Evolutionary conservation across 2,797 vertebrate species (phyloP).

Genomic region (Tokudaia tokunoshimensis): DNA sequence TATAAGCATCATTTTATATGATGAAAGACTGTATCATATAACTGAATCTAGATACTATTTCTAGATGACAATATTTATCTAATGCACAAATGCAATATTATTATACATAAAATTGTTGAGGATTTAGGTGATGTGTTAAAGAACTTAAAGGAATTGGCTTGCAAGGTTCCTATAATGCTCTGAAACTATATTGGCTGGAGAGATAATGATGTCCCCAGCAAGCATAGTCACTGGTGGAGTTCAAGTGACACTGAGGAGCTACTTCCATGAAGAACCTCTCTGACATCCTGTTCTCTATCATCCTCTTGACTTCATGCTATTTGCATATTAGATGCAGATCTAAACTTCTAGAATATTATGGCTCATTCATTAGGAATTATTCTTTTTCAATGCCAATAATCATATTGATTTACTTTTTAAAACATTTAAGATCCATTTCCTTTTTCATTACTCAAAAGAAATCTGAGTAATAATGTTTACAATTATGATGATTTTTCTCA

Average conservation of each 20-base stretch:
- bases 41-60: background rate
- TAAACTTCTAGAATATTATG: background rate
- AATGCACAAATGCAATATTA: background rate
- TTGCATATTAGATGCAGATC: background rate
- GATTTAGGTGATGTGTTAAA: background rate
- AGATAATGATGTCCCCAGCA: background rate
- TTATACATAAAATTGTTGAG: background rate
- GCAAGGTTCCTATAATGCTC: background rate
- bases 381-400: background rate
- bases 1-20: background rate
- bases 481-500: slow-evolving; percentile 41
- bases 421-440: background rate
- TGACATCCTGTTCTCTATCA: background rate
- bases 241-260: background rate
- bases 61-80: background rate
- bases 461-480: background rate
- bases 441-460: slow-evolving; percentile 30
- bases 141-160: background rate
- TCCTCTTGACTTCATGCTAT: background rate
- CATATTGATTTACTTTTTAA: slow-evolving; percentile 16
- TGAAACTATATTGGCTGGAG: background rate
- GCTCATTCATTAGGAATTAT: background rate
- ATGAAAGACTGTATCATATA: background rate
- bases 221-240: background rate
- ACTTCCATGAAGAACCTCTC: background rate